Conservation (phyloP, 92 coral and sea anemone species). For the Pocillopora grandis region DNA sequence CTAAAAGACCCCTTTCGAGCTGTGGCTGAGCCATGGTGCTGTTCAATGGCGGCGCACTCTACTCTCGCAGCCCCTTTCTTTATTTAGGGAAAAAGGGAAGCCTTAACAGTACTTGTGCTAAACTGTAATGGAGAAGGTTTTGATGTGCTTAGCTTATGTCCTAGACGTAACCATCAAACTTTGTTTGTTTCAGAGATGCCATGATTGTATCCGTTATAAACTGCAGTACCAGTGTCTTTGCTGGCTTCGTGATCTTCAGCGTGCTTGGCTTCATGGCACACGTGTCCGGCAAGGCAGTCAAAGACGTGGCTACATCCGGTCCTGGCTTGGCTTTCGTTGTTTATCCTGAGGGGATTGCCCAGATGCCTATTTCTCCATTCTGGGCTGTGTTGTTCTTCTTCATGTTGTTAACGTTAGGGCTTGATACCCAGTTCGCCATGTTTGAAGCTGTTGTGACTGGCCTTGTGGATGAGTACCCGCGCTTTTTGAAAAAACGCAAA, state of each 20-base stretch:
- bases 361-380: slow-evolving; percentile 99
- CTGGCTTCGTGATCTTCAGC: slow-evolving; percentile 97
- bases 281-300: slow-evolving; percentile 86
- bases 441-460: slow-evolving; percentile 99
- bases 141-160: too few relatives aligned
- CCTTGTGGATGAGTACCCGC: slow-evolving; percentile 91
- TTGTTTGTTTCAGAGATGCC: slow-evolving; percentile 70
- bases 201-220: slow-evolving; percentile 89
- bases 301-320: slow-evolving; percentile 89
- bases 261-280: slow-evolving; percentile 98
- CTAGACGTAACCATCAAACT: too few relatives aligned
- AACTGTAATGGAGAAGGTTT: too few relatives aligned
- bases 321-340: slow-evolving; percentile 99
- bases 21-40: too few relatives aligned
- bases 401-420: slow-evolving; percentile 95
- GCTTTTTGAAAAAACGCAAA: slow-evolving; percentile 68
- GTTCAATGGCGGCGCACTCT: too few relatives aligned
- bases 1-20: too few relatives aligned
- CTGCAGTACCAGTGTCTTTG: slow-evolving; percentile 97
- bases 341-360: slow-evolving; percentile 99
- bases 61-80: too few relatives aligned
- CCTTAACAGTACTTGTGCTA: too few relatives aligned
- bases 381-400: slow-evolving; percentile 97
- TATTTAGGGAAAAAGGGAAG: too few relatives aligned
- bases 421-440: slow-evolving; percentile 99